Conservation (phyloP, 2,888 invertebrate species). For the Gryllus longicercus region DNA sequence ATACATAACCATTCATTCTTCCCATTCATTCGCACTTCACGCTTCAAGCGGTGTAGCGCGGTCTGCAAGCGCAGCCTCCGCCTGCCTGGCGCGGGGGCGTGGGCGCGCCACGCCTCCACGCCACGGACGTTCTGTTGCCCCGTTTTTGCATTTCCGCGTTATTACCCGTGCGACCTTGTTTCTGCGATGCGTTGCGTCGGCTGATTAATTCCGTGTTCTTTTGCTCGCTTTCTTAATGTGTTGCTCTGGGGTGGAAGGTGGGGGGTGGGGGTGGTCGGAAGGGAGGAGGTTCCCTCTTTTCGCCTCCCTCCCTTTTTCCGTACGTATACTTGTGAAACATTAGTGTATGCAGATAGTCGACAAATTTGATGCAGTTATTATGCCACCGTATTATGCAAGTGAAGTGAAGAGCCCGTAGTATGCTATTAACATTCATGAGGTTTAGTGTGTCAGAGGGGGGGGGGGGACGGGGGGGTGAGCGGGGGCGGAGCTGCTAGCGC, state of each 20-base stretch:
- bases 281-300: background rate
- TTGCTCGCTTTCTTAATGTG: background rate
- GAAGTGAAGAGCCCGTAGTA: constrained; percentile 17
- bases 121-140: background rate
- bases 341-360: constrained; percentile 17
- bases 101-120: background rate
- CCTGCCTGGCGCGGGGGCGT: too few relatives aligned
- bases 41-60: too few relatives aligned
- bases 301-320: background rate
- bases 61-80: too few relatives aligned
- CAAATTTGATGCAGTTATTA: constrained; percentile 17
- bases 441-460: background rate
- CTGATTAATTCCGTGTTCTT: constrained; percentile 10
- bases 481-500: background rate
- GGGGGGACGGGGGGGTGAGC: background rate
- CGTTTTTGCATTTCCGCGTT: background rate
- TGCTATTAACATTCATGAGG: constrained; percentile 17
- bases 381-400: constrained; percentile 17
- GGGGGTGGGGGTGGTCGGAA: too few relatives aligned
- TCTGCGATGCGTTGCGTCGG: background rate
- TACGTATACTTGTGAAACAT: background rate
- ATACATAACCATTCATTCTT: too few relatives aligned
- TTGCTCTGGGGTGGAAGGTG: background rate
- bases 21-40: too few relatives aligned
- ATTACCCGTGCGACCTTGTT: background rate